Evolutionary conservation across 2,797 vertebrate genomes (phyloP).

Genomic region (Galaxias olidus): DNA sequence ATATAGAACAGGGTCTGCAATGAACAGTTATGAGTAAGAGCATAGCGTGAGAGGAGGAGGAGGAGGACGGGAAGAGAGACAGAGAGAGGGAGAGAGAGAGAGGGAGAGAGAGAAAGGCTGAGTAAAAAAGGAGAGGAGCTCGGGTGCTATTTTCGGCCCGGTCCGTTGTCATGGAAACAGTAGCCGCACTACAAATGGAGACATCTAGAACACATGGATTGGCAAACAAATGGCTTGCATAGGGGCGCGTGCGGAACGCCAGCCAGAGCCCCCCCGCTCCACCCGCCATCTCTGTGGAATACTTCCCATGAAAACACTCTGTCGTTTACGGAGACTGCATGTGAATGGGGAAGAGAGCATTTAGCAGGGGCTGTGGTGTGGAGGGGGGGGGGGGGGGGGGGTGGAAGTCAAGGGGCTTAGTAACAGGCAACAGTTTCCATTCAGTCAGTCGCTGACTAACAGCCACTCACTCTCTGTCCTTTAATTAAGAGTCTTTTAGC

Average conservation of each 20-base stretch:
- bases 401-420: constrained; percentile 53
- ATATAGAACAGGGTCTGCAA: constrained; percentile 57
- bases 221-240: constrained; percentile 67
- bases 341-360: constrained; percentile 50
- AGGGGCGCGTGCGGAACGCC: constrained; percentile 40
- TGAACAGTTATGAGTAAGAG: constrained; percentile 57
- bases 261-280: neutral
- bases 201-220: constrained; percentile 76
- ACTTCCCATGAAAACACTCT: constrained; percentile 41
- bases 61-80: neutral
- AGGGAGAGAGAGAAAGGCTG: constrained; percentile 7
- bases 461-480: constrained; percentile 48
- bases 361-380: constrained; percentile 31
- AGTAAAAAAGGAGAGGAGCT: constrained; percentile 27
- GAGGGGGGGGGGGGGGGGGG: constrained; percentile 41
- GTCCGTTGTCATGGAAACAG: constrained; percentile 82
- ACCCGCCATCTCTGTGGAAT: constrained; percentile 4
- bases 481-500: constrained; percentile 64
- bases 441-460: constrained; percentile 51
- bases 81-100: constrained; percentile 19
- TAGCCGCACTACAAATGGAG: constrained; percentile 81
- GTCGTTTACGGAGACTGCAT: constrained; percentile 52
- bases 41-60: constrained; percentile 5
- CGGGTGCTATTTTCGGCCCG: constrained; percentile 76
- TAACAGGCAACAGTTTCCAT: constrained; percentile 63